A percentile compares a stretch with the other conserved stretches of the same genome.
Conservation (phyloP, 2,888 invertebrate genomes). For the Nebria brevicollis region DNA sequence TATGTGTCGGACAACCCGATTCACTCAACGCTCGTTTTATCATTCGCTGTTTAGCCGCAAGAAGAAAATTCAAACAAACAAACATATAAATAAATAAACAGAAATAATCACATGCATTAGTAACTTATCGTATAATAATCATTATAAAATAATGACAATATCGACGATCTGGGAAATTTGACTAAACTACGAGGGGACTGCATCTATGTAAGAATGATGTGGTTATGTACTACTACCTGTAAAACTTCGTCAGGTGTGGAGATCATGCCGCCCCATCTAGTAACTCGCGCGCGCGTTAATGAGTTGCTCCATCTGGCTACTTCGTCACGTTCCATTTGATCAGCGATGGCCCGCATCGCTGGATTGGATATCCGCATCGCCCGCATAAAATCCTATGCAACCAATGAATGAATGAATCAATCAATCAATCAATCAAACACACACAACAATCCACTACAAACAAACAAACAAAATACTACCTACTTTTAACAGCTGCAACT, state of each 20-base stretch:
- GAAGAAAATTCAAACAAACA: neutral
- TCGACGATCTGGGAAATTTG: too few relatives aligned
- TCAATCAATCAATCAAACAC: neutral
- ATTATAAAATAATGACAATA: neutral
- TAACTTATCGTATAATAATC: neutral
- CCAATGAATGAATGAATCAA: neutral
- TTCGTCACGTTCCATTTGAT: conserved; percentile 95
- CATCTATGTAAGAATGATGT: neutral
- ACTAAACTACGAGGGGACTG: too few relatives aligned
- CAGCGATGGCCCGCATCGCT: conserved; percentile 89
- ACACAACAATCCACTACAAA: neutral
- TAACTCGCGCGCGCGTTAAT: conserved; percentile 85
- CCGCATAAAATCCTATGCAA: conserved; percentile 84
- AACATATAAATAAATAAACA: neutral
- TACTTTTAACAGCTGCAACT: conserved; percentile 87
- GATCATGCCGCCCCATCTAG: conserved; percentile 98
- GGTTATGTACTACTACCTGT: conserved; percentile 69
- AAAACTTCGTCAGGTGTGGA: conserved; percentile 95
- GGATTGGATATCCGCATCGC: conserved; percentile 93
- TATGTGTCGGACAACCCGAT: conserved; percentile 93
- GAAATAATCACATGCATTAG: neutral
- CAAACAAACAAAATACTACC: conserved; percentile 28
- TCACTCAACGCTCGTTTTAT: conserved; percentile 93
- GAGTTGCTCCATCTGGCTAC: conserved; percentile 89
- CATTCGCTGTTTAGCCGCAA: conserved; percentile 74